Conservation (phyloP, 2,888 invertebrate species). For the Andrena hattorfiana region DNA sequence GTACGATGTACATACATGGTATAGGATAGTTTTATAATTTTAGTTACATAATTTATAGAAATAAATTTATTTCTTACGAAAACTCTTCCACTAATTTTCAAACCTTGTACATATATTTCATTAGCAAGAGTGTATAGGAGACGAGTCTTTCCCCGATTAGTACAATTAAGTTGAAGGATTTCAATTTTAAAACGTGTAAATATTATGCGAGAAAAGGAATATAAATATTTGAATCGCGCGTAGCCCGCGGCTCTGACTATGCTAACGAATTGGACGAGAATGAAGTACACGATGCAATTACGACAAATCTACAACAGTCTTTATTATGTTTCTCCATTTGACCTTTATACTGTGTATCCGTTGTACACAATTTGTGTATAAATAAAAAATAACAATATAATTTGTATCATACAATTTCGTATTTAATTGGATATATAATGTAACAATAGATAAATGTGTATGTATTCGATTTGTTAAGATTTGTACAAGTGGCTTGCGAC, state of each 20-base stretch:
- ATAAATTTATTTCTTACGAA: conserved; percentile 62
- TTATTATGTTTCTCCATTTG: conserved; percentile 81
- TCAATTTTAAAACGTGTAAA: conserved; percentile 6
- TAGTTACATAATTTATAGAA: conserved; percentile 56
- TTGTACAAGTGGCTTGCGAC: conserved; percentile 80
- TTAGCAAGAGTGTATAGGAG: conserved; percentile 18
- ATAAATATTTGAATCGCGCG: neutral
- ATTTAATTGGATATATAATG: conserved; percentile 80
- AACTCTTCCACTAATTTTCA: conserved; percentile 49
- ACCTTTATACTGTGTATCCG: conserved; percentile 76
- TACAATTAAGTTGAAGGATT: neutral
- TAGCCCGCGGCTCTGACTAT: neutral
- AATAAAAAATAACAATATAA: conserved; percentile 83
- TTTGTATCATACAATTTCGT: conserved; percentile 80
- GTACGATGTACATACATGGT: conserved; percentile 53
- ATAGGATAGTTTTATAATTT: conserved; percentile 52
- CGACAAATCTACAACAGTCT: conserved; percentile 83
- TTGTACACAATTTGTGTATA: conserved; percentile 79
- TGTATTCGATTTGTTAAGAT: conserved; percentile 74
- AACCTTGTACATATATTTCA: conserved; percentile 39
- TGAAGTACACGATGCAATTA: conserved; percentile 41
- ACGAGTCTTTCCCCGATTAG: neutral
- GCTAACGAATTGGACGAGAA: conserved; percentile 1
- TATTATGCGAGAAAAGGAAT: conserved; percentile 1
- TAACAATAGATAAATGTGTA: conserved; percentile 81